Conservation (phyloP, 2,113 vertebrate genomes). For the Rissa tridactyla region DNA sequence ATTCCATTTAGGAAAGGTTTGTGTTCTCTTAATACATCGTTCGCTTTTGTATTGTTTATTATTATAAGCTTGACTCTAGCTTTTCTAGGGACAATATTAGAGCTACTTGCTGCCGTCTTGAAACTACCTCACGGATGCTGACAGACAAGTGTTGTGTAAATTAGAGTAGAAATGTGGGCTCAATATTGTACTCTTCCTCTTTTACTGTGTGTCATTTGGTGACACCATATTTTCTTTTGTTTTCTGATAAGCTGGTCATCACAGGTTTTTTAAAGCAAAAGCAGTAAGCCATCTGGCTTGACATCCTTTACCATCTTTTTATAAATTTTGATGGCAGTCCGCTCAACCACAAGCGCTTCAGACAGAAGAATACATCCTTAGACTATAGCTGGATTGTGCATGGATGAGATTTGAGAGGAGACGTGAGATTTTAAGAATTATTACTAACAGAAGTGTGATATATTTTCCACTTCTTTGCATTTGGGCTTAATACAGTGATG, state of each 20-base stretch:
- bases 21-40: background rate
- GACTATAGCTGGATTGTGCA: background rate
- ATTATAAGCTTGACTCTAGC: background rate
- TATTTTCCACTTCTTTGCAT: background rate
- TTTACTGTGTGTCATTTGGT: background rate
- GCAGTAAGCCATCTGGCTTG: background rate
- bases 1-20: background rate
- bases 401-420: background rate
- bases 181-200: background rate
- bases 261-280: background rate
- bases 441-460: background rate
- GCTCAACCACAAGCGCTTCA: background rate
- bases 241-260: background rate
- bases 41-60: accelerated
- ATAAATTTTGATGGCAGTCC: background rate
- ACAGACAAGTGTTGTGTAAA: background rate
- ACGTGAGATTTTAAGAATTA: background rate
- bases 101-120: background rate
- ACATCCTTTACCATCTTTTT: background rate
- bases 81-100: background rate
- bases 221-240: background rate
- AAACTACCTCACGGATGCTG: background rate
- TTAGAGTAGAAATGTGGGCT: too few species aligned
- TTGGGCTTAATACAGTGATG: background rate
- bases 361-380: background rate